A percentile compares a stretch with the other conserved stretches of the same genome.
Evolutionary conservation across 23 tunicate species (phyloP).

Genomic region (Aplidium turbinatum): DNA sequence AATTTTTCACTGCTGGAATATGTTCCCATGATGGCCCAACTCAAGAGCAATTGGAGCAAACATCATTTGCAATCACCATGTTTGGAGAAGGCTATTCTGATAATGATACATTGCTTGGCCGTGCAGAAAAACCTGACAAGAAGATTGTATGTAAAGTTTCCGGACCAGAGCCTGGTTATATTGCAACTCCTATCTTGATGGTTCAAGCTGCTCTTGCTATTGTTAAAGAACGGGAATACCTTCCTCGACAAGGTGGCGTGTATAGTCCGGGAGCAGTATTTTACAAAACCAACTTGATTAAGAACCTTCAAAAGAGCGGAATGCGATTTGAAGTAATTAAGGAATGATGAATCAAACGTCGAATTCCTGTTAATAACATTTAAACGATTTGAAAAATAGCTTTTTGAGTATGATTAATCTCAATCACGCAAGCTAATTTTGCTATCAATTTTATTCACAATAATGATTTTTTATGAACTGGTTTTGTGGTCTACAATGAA

Average conservation of each 20-base stretch:
- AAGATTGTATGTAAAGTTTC: conserved; percentile 53
- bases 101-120: conserved; percentile 1
- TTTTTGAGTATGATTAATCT: too few relatives aligned
- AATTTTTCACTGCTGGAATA: conserved; percentile 76
- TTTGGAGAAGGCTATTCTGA: conserved; percentile 70
- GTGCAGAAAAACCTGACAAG: conserved; percentile 36
- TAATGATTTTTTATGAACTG: too few relatives aligned
- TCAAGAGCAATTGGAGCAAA: conserved; percentile 55
- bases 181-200: conserved; percentile 65
- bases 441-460: too few relatives aligned
- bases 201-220: conserved; percentile 65
- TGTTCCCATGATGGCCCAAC: conserved; percentile 82
- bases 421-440: too few relatives aligned
- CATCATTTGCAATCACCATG: conserved; percentile 61
- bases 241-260: conserved; percentile 85
- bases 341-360: background rate
- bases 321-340: conserved; percentile 51
- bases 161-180: conserved; percentile 94
- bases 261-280: conserved; percentile 77
- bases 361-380: background rate
- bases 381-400: too few relatives aligned
- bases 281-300: conserved; percentile 50
- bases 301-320: conserved; percentile 56
- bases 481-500: too few relatives aligned
- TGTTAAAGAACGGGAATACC: conserved; percentile 53